Evolutionary conservation across 2,888 invertebrate species (phyloP).

Genomic region (Eueremaeus valkanovi): DNA sequence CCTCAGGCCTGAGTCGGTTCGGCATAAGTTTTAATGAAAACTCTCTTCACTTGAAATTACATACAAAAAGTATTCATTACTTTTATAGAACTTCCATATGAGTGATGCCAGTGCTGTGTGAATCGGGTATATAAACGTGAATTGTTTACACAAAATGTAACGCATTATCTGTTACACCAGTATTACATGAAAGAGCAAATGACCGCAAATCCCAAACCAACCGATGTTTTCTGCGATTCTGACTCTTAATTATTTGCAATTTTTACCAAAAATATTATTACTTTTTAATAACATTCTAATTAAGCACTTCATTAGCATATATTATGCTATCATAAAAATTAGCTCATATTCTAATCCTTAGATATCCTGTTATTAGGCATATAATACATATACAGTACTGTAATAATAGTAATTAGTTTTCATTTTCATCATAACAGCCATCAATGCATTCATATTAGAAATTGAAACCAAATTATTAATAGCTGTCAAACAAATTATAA

Average conservation of each 20-base stretch:
- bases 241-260: not conserved
- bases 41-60: not conserved
- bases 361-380: no score
- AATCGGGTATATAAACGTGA: constrained; percentile 13
- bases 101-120: not conserved
- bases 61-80: not conserved
- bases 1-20: not conserved
- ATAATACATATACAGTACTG: no score
- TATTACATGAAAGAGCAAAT: not conserved
- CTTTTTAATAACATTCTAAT: constrained; percentile 1
- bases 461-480: no score
- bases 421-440: no score
- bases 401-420: no score
- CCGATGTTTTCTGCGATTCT: not conserved
- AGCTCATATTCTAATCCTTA: no score
- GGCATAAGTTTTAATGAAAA: constrained; percentile 15
- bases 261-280: not conserved
- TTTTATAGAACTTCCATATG: not conserved
- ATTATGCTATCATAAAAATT: no score
- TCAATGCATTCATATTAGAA: no score
- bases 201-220: constrained; percentile 16
- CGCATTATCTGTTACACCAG: not conserved
- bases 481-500: no score
- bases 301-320: not conserved
- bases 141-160: constrained; percentile 16